Base-by-base conservation (phyloP, 2,113 vertebrate species). In the Acanthochromis polyacanthus region DNA sequence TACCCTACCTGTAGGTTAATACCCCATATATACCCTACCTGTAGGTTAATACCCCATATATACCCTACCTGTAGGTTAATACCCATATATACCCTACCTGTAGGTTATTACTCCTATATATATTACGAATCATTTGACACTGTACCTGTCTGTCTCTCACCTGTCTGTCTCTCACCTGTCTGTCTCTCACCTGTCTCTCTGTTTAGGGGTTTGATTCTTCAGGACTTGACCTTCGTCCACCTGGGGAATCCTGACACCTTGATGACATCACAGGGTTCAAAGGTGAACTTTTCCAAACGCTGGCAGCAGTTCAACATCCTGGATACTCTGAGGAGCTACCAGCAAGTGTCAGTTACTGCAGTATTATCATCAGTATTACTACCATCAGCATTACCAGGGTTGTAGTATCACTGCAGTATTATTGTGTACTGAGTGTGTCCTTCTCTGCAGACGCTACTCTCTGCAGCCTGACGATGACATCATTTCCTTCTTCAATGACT, bases 261-360 rank as follows among this genome's bases (percentile, higher is more conserved):
- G 1, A 93, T 32, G 62, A 87, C 82, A 43, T 40, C 85, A 57
- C 71, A 86, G 46, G 85, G 96, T 0, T 95, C 95, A 82, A 97
- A 97, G 82, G 96, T 99, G 63, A 99, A 99, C 91, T 99, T 99
- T 43, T 98, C 97, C 78, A 98, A 99, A 60, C 95, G 96, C 25
- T 99, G 97, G 97, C 97, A 98, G 87, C 97, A 99, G 91, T 99
- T 99, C 82, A 97, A 98, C 94, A 98, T 99, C 90, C 92, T 99
- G 82, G 96, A 97, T 90, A 97, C 95, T 64, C 96, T 99, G 96
- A 95, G 96, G 61, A 94, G 96, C 79, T 99, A 98, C 93, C 97
- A 99, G 82, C 97, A 97, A 92, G 93, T 92, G 97, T 99, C 75
- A 96, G 97, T 96, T 11, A 20, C 4, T n/a, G 60, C 22, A 43